A percentile compares a stretch with the other conserved stretches of the same genome.
These are phyloP conservation scores for Eilema depressum DNA, from an alignment of 2,888 invertebrate species.

Conservation along the genomic window DNA sequence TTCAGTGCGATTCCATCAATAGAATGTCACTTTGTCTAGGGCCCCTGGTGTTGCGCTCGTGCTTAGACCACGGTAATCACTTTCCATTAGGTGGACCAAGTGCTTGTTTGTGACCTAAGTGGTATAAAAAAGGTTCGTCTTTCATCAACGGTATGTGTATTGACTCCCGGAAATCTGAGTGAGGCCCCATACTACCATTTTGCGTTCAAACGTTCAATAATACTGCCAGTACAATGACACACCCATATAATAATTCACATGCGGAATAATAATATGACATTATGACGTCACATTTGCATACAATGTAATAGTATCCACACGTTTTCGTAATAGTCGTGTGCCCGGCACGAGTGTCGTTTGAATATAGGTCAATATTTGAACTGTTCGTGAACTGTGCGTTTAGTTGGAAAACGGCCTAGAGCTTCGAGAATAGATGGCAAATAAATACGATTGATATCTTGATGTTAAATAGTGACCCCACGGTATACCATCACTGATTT, in stretches of 20 bases:
- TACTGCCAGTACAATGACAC: background rate
- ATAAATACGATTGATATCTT: background rate
- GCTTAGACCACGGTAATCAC: too few relatives aligned
- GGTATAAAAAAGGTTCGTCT: too few relatives aligned
- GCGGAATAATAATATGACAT: background rate
- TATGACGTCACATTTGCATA: slow-evolving; percentile 5
- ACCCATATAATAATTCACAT: background rate
- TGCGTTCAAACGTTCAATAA: background rate
- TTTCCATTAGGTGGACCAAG: too few relatives aligned
- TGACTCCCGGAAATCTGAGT: too few relatives aligned
- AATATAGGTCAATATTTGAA: slow-evolving; percentile 3
- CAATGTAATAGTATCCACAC: slow-evolving; percentile 15
- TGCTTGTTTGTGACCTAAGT: too few relatives aligned
- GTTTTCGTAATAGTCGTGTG: slow-evolving; percentile 8
- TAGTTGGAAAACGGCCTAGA: background rate
- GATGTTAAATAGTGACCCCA: too few relatives aligned
- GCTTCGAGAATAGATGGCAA: background rate
- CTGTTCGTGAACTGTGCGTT: background rate
- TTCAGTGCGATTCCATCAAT: too few relatives aligned
- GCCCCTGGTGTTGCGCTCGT: too few relatives aligned
- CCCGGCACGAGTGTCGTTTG: slow-evolving; percentile 2
- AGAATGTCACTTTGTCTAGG: too few relatives aligned
- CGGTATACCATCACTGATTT: too few relatives aligned
- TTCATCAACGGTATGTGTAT: too few relatives aligned
- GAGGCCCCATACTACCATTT: too few relatives aligned